Evolutionary conservation across 2,113 vertebrate genomes (phyloP).

Genomic region (Otolemur garnettii): DNA sequence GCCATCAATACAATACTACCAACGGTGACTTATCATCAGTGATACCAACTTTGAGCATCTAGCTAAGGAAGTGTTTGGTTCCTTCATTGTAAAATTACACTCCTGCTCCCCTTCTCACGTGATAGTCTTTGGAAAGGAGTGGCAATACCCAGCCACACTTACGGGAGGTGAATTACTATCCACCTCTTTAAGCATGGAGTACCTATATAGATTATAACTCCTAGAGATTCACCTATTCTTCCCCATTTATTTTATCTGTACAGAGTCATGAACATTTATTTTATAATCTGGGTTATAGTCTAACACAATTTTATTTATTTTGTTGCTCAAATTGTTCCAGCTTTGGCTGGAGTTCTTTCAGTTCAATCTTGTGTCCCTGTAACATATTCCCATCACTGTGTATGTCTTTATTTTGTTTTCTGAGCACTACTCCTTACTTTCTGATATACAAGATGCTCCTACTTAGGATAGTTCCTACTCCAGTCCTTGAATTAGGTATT

Average conservation of each 20-base stretch:
- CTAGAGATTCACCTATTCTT: neutral
- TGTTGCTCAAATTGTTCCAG: neutral
- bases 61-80: neutral
- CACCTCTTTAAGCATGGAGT: neutral
- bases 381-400: neutral
- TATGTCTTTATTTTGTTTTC: neutral
- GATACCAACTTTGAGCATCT: neutral
- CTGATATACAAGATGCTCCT: neutral
- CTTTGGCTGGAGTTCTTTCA: neutral
- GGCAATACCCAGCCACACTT: neutral
- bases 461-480: neutral
- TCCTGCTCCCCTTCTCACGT: neutral
- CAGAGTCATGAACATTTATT: neutral
- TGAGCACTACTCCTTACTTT: neutral
- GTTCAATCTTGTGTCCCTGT: neutral
- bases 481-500: neutral
- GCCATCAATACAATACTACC: neutral
- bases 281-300: neutral
- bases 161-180: neutral
- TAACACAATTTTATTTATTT: neutral
- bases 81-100: neutral
- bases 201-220: neutral
- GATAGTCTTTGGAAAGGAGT: neutral
- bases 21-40: neutral
- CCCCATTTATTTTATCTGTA: neutral